These are phyloP conservation scores for Leucozona laternaria DNA, from an alignment of 2,888 invertebrate species.

Conservation along the genomic window DNA sequence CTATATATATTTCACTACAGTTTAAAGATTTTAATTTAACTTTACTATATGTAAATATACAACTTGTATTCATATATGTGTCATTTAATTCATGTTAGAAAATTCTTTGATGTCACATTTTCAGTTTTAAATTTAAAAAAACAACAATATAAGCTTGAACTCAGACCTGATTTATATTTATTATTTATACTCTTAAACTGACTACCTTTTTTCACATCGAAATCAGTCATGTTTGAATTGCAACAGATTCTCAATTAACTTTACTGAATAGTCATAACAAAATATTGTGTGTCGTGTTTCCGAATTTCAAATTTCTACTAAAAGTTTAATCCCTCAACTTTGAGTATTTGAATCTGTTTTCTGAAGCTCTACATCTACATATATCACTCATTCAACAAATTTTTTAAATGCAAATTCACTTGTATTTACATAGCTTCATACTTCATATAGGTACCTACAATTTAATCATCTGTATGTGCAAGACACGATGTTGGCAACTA, in stretches of 20 bases:
- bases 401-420: not conserved
- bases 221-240: conserved; percentile 2
- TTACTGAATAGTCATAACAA: not conserved
- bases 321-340: not conserved
- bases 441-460: too few relatives aligned
- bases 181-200: not conserved
- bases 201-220: not conserved
- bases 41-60: too few relatives aligned
- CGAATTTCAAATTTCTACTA: conserved; percentile 35
- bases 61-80: too few relatives aligned
- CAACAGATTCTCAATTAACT: not conserved
- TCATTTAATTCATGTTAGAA: too few relatives aligned
- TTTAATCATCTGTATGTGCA: too few relatives aligned
- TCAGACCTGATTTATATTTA: not conserved
- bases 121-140: not conserved
- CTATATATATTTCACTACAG: too few relatives aligned
- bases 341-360: conserved; percentile 22
- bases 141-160: not conserved
- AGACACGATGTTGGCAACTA: too few relatives aligned
- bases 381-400: not conserved
- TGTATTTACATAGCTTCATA: too few relatives aligned
- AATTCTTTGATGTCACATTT: too few relatives aligned
- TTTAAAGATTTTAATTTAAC: too few relatives aligned
- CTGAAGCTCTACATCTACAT: not conserved
- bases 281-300: conserved; percentile 5